Evolutionary conservation across 2,113 vertebrate genomes (phyloP).

Genomic region (Donacobius atricapilla): DNA sequence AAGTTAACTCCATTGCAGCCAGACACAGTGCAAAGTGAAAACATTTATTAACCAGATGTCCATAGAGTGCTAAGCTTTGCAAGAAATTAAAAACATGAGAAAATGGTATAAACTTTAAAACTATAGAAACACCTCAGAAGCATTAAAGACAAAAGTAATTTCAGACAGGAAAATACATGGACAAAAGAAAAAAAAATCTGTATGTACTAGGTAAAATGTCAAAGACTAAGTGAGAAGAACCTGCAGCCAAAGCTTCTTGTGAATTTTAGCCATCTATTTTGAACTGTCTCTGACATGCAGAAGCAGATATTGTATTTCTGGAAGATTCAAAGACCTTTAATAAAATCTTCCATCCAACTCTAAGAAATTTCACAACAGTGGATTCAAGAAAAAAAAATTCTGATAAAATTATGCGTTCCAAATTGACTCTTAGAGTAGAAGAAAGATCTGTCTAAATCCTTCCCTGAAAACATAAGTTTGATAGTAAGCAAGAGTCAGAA

Average conservation of each 20-base stretch:
- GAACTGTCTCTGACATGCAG: background rate
- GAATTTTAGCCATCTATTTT: background rate
- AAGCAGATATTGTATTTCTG: background rate
- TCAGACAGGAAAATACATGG: background rate
- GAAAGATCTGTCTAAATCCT: background rate
- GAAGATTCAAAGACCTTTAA: background rate
- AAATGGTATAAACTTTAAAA: background rate
- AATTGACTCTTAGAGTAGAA: background rate
- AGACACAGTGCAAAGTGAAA: background rate
- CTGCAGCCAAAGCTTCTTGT: background rate
- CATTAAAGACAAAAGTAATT: background rate
- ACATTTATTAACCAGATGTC: background rate
- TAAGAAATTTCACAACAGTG: background rate
- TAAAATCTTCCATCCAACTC: background rate
- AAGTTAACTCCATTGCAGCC: background rate
- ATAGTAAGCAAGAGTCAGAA: background rate
- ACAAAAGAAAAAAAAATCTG: rapidly evolving
- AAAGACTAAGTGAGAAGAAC: background rate
- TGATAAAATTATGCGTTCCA: background rate
- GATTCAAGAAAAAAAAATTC: background rate
- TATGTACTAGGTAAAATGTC: background rate
- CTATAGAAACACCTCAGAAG: background rate
- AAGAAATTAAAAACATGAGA: background rate
- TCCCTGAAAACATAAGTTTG: background rate
- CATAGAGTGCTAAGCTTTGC: background rate